Evolutionary conservation across 1,140 invertebrate genomes (phyloP).

Genomic region (Zaprionus ornatus): DNA sequence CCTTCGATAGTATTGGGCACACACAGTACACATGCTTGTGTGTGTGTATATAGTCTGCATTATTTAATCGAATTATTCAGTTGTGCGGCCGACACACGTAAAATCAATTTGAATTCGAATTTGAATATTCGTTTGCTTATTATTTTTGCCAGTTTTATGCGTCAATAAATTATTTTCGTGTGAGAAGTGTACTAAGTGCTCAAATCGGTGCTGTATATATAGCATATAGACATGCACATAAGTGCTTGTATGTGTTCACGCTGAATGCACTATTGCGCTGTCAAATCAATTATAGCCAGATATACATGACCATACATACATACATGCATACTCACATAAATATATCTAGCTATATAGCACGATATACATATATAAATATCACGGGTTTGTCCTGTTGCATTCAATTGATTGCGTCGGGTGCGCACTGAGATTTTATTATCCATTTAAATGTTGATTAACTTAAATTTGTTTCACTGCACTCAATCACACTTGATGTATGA

Average conservation of each 20-base stretch:
- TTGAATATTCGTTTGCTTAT: constrained; percentile 52
- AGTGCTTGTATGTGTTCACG: background rate
- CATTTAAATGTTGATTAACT: constrained; percentile 81
- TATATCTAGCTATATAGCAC: constrained; percentile 5
- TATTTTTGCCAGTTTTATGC: constrained; percentile 69
- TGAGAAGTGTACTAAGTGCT: constrained; percentile 46
- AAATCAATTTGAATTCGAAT: constrained; percentile 61
- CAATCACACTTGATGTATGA: constrained; percentile 53
- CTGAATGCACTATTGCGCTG: constrained; percentile 43
- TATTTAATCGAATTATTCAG: constrained; percentile 20
- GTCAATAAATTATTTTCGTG: constrained; percentile 74
- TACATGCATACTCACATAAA: too few relatives aligned
- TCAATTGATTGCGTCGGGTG: constrained; percentile 50
- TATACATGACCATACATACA: background rate
- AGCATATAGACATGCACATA: constrained; percentile 11
- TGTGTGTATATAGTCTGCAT: background rate
- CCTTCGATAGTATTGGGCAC: background rate
- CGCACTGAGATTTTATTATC: constrained; percentile 70
- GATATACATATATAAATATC: background rate
- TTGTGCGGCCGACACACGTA: constrained; percentile 17
- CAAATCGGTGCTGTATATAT: constrained; percentile 19
- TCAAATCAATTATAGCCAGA: constrained; percentile 49
- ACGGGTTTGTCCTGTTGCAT: constrained; percentile 19
- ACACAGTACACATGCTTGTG: background rate
- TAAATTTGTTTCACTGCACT: constrained; percentile 73